Conservation (phyloP, 2,797 vertebrate species). For the Botia kubotai region DNA sequence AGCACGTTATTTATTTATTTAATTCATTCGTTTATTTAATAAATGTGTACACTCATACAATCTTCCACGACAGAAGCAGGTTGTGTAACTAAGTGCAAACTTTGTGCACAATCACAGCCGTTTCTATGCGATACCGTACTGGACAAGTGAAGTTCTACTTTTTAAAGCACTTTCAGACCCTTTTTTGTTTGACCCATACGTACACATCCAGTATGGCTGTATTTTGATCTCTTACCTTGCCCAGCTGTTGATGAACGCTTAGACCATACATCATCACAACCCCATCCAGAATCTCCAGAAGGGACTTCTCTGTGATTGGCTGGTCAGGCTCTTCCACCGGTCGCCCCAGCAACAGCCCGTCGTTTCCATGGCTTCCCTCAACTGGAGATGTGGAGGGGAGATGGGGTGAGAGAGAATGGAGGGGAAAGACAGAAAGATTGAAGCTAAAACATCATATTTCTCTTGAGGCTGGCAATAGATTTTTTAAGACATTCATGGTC, state of each 20-base stretch:
- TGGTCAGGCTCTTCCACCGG: conserved; percentile 89
- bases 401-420: conserved; percentile 15
- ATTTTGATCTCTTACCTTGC: conserved; percentile 83
- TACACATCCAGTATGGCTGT: background rate
- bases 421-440: conserved; percentile 18
- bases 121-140: background rate
- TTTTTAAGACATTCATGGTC: conserved; percentile 21
- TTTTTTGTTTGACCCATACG: background rate
- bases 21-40: too few relatives aligned
- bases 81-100: background rate
- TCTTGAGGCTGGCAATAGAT: conserved; percentile 24
- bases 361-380: conserved; percentile 91
- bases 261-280: conserved; percentile 98
- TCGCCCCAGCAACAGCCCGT: conserved; percentile 92
- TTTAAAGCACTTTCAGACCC: background rate
- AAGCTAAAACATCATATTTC: conserved; percentile 20
- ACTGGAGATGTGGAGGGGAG: conserved; percentile 73
- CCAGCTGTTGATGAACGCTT: conserved; percentile 97
- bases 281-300: conserved; percentile 93
- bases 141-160: background rate
- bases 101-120: background rate
- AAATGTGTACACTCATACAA: too few relatives aligned
- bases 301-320: conserved; percentile 91
- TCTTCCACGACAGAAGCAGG: too few relatives aligned
- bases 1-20: too few relatives aligned